Evolutionary conservation across 1,140 invertebrate species (phyloP).

Genomic region (Cataglyphis hispanica): DNA sequence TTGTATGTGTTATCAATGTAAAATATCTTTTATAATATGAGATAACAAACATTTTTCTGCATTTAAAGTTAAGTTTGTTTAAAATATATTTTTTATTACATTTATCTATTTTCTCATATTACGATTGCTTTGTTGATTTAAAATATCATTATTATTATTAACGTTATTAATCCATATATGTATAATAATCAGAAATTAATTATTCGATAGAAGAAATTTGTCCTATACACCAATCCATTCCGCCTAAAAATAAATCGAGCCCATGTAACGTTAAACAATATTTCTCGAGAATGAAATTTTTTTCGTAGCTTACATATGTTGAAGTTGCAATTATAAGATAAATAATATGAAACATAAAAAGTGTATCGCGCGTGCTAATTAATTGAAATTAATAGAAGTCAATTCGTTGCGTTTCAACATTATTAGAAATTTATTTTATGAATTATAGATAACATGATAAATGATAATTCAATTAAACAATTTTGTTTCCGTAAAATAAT

Average conservation of each 20-base stretch:
- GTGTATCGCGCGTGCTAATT: neutral
- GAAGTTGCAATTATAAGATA: neutral
- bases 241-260: slow-evolving; percentile 19
- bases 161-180: neutral
- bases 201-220: neutral
- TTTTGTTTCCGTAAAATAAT: too few relatives aligned
- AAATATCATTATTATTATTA: neutral
- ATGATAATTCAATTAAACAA: too few relatives aligned
- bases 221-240: neutral
- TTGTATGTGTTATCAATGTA: neutral
- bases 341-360: neutral
- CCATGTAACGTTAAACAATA: slow-evolving; percentile 13
- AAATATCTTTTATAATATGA: neutral
- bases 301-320: neutral
- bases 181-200: neutral
- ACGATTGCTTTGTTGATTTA: neutral
- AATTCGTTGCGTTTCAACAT: neutral
- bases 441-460: too few relatives aligned
- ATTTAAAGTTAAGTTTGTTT: neutral
- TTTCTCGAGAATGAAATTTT: neutral
- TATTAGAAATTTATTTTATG: neutral
- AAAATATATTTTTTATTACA: too few relatives aligned
- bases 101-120: neutral
- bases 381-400: neutral
- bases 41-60: neutral